Conservation (phyloP, 2,888 invertebrate species). For the Dolomedes plantarius region DNA sequence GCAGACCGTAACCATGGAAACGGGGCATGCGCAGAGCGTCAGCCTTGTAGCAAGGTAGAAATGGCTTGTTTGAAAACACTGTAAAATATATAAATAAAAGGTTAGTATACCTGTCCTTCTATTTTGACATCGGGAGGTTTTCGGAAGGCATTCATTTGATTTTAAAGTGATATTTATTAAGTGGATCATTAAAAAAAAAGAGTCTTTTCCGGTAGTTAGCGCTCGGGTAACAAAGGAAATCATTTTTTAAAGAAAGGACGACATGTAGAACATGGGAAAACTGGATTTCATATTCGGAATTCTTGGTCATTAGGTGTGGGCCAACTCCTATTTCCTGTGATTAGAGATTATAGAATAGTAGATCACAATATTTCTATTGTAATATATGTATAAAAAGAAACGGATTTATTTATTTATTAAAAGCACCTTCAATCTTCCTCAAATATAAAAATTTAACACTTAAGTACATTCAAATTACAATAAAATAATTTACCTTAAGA, state of each 20-base stretch:
- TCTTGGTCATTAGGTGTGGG: too few species aligned
- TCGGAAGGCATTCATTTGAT: constrained; percentile 23
- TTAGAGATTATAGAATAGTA: too few species aligned
- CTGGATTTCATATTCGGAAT: too few species aligned
- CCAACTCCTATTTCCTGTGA: too few species aligned
- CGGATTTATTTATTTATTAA: too few species aligned
- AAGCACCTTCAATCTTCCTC: too few species aligned
- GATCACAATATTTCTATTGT: too few species aligned
- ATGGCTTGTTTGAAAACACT: constrained; percentile 42
- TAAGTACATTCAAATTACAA: too few species aligned
- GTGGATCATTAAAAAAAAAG: constrained; percentile 23
- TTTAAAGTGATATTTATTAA: constrained; percentile 43
- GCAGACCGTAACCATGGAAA: constrained; percentile 50
- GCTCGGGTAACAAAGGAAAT: constrained; percentile 21
- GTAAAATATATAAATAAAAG: constrained; percentile 25
- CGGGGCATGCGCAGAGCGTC: constrained; percentile 32
- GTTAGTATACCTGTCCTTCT: constrained; percentile 19
- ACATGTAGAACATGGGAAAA: not conserved
- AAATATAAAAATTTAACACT: too few species aligned
- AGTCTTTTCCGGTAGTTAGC: not conserved
- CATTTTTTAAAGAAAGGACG: not conserved
- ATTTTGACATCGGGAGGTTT: constrained; percentile 47
- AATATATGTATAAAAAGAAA: too few species aligned
- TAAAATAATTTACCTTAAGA: too few species aligned
- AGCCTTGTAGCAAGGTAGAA: constrained; percentile 61